Base-by-base conservation (phyloP, 2,797 vertebrate species). In the Leptodactylus fallax region DNA sequence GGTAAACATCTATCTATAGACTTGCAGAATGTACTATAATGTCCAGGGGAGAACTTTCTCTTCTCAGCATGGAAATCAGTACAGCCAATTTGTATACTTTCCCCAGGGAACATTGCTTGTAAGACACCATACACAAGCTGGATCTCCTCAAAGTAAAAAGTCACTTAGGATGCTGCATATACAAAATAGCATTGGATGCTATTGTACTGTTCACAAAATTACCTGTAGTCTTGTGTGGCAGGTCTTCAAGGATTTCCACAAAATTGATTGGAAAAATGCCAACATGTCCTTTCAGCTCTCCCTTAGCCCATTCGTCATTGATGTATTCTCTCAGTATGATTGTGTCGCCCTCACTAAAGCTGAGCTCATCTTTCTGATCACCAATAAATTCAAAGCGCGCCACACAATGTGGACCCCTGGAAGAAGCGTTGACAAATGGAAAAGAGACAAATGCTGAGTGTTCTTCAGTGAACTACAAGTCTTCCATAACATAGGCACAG, bases 251-350 rank as follows among this genome's bases (percentile, higher is more conserved):
- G 65, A 98, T 63, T 67, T 99, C 97, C 53, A 99, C 98, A 58
- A 97, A 99, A 92, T 97, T 98, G 23, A 99, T 94, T 23, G 98
- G 98, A 89, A 99, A 99, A 90, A 98, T 95, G 85, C 98, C 98
- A 13, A 88, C 90, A 0, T 7, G 79, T 90, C 78, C 87, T 72
- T 93, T 95, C 0, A 96, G 85, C 90, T 97, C 95, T 87, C 98
- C 98, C 90, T 93, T 94, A 55, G 95, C 98, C 98, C 98, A 99
- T 2, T 99, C 98, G 81, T 98, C 94, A 86, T 95, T 97, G 76
- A 97, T 25, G 21, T 96, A 97, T 90, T 95, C 96, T 89, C 95
- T 96, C 85, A 99, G 95, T 92, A 92, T 81, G 93, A 99, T 98
- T 83, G 95, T 93, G 69, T 99, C 97, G 53, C 98, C 98, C 93